Base-by-base conservation (phyloP, 23 tunicate genomes). In the Botrylloides violaceus region DNA sequence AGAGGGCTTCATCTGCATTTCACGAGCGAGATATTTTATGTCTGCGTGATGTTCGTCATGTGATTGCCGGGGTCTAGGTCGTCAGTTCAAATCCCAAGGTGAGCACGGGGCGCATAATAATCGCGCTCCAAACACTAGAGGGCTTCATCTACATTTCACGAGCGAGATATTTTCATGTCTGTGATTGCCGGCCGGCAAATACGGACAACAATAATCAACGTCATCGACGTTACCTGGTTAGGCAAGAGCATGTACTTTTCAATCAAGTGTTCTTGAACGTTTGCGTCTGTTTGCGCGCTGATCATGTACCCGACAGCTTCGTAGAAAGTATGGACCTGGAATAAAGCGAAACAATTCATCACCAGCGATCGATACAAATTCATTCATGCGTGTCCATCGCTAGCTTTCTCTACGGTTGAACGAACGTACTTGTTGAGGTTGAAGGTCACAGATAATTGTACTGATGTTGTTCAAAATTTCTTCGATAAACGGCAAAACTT, bases 281-380 rank as follows among this genome's bases (percentile, higher is more conserved):
- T 87, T 26, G 81, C 72, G 38, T 95, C 99, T 9, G 82, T 78
- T 49, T 95, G 99, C 4, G 99, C 91, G 30, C 81, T 66, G 43
- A 95, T 87, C 99, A 95, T 95, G 75, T 82, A 82, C 9, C 99
- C 99, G 28, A 95, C 99, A 5, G 99, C 99, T 71, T 95, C 99
- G 43, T 95, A 95, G 71, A 95, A 95, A 2, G 99, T 95, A 59
- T 95, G 99, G 32, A 84, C 88, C 94, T 88, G 72, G 29, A 61
- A 43, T 43, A 7, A 43, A 43, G 15, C 15, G 9, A 43, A 9
- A 43, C 53, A n/a, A n/a, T n/a, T 15, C 53, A 15, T 43, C 53
- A 43, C 53, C 9, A 43, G 53, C 15, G 53, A 9, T 7, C 53
- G 53, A 15, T 15, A 43, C 15, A 43, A 43, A 7, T 43, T 43